These are phyloP conservation scores for Baryphthengus martii DNA, from an alignment of 2,113 vertebrate genomes.

Conservation along the genomic window DNA sequence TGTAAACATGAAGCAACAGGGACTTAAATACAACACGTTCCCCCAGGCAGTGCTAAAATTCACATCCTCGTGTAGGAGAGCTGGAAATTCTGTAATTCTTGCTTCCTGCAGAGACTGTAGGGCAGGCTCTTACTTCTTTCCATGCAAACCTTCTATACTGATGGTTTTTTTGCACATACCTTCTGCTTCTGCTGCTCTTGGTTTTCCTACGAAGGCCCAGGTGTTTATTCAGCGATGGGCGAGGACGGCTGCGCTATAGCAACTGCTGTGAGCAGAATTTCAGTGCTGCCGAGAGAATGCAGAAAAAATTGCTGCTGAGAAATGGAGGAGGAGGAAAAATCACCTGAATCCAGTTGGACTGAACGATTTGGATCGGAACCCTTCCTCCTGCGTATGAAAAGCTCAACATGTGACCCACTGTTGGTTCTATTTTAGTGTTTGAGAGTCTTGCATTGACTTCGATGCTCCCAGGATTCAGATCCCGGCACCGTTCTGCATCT, in stretches of 20 bases:
- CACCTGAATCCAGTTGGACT: neutral
- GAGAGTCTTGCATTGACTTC: neutral
- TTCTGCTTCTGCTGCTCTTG: neutral
- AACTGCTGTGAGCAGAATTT: neutral
- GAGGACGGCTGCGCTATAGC: accelerated
- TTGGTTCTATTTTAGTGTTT: neutral
- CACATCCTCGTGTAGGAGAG: neutral
- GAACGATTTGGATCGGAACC: neutral
- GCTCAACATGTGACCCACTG: neutral
- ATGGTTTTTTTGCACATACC: neutral
- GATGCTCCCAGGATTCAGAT: neutral
- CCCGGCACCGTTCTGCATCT: neutral
- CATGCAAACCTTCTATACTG: neutral
- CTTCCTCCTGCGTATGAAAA: accelerated
- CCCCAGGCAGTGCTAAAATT: too few species aligned
- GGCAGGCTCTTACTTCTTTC: neutral
- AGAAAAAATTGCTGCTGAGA: neutral
- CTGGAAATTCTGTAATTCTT: neutral
- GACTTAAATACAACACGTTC: neutral
- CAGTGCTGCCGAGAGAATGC: neutral
- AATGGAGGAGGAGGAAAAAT: neutral
- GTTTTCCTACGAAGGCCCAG: neutral
- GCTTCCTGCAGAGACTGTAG: neutral
- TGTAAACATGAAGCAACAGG: neutral
- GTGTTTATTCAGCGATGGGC: neutral